Base-by-base conservation (phyloP, 2,113 vertebrate species). In the Genyomyrus donnyi region DNA sequence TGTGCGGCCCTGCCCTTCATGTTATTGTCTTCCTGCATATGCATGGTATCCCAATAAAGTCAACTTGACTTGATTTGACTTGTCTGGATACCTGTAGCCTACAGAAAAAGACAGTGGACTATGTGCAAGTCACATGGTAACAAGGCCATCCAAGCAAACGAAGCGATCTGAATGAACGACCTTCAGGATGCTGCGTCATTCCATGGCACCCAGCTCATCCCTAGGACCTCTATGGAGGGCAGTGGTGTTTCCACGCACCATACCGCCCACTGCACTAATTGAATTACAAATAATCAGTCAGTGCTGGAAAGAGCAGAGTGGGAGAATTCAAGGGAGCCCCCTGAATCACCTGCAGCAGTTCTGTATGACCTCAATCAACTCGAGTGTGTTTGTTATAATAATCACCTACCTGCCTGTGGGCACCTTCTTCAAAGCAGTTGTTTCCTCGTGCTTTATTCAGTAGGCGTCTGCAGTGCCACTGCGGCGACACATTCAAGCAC, bases 221-320 rank as follows among this genome's bases (percentile, higher is more conserved):
- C 83, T 11, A 13, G 45, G 9, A 48, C 83, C 83, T n/a, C 42
- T n/a, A 13, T 11, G 19, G 83, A 53, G 31, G 27, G 27, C 31
- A 21, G 27, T 0, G n/a, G 21, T 39, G n/a, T 48, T 53, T 15
- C 50, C 50, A 86, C 6, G 2, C 10, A 50, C 4, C n/a, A 3
- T 48, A 4, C 39, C 87, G 50, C 35, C 80, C 21, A 62, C 77
- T 4, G 10, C 31, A 9, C 86, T 80, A 84, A 88, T 46, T 90
- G 50, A 90, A 90, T 88, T 62, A 88, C 87, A 62, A 84, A 70
- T 85, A 52, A 85, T 7, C 70, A 46, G 42, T 11, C 45, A 80
- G 35, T 80, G 11, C 27, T 7, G 49, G 49, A 89, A 83, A 83
- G 15, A 31, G 50, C 27, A 80, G 46, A 89, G 88, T 39, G 9